These are phyloP conservation scores for Apodemus sylvaticus DNA, from an alignment of 2,113 vertebrate genomes.

Conservation along the genomic window DNA sequence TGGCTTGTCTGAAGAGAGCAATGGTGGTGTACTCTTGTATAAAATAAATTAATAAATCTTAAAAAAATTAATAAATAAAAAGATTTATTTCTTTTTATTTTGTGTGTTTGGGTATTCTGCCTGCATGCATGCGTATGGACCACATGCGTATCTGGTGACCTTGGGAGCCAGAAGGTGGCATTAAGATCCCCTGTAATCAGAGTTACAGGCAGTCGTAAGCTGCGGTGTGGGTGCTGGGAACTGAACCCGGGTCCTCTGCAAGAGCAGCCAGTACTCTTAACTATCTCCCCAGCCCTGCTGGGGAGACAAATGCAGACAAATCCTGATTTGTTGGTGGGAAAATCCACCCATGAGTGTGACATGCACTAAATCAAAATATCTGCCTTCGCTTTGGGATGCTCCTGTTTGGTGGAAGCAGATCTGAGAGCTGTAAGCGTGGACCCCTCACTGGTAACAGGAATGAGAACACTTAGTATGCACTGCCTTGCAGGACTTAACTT, in stretches of 20 bases:
- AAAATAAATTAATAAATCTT: no score
- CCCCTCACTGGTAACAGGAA: slow-evolving; percentile 32
- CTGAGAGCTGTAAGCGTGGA: neutral
- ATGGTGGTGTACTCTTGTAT: no score
- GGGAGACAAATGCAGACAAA: neutral
- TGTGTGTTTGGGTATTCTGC: neutral
- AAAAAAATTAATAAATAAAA: no score
- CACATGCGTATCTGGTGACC: neutral
- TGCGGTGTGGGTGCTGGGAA: neutral
- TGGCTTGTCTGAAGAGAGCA: no score
- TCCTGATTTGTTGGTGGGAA: neutral
- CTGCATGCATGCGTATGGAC: neutral
- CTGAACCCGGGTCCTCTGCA: neutral
- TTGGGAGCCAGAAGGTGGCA: neutral
- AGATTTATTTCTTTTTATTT: no score
- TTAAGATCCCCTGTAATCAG: neutral
- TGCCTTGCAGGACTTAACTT: slow-evolving; percentile 9
- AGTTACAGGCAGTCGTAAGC: neutral
- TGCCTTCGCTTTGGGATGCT: neutral
- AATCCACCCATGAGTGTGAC: neutral
- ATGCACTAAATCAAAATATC: neutral
- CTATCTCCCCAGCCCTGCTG: neutral
- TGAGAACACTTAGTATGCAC: neutral
- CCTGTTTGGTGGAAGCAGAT: neutral
- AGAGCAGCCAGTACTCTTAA: neutral